Evolutionary conservation across 2,888 invertebrate genomes (phyloP), one percentile per base, ranked within the genome.

Genomic region (Sinohyriopsis cumingii): DNA sequence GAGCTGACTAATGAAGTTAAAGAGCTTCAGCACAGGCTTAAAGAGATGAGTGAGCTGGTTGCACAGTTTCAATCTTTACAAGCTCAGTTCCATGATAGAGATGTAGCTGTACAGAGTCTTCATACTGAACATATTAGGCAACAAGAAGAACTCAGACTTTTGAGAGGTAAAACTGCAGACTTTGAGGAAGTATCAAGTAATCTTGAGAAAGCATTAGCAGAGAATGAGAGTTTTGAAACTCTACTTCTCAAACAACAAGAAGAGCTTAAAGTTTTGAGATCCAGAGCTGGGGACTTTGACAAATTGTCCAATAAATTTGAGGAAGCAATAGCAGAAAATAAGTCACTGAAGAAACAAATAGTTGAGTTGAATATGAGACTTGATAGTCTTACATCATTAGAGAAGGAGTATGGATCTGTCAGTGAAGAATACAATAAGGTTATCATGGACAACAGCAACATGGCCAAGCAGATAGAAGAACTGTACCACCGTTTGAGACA

Each of bases 391-490:
- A 78, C 80, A 59, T 70, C 75, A 22, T 61, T 85, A 20, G 81
- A 84, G 65, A 71, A 77, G 20, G 87, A 88, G 59, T 84, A 82
- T 74, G 81, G 79, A 53, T 74, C 77, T 22, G 65, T 86, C 28
- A 84, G 80, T 75, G 84, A 84, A 33, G 84, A 87, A 60, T 84
- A 86, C 69, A 84, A 81, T 61, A 82, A 82, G 64, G 75, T 87
- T 9, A 75, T 88, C 12, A 74, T 73, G 57, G 87, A 87, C 67
- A 88, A 88, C 65, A 85, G 82, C 62, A 74, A 65, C 25, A 74
- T 87, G 77, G 84, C 85, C 7, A 85, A 84, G 63, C 85, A 87
- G 73, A 82, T 86, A 54, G 86, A 87, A 71, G 86, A 86, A 59
- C 81, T 88, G n/a, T 84, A 87, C 71, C 71, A 73, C 6, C 79